Base-by-base conservation (phyloP, 2,797 vertebrate species). In the Acanthurus leucopareius region DNA sequence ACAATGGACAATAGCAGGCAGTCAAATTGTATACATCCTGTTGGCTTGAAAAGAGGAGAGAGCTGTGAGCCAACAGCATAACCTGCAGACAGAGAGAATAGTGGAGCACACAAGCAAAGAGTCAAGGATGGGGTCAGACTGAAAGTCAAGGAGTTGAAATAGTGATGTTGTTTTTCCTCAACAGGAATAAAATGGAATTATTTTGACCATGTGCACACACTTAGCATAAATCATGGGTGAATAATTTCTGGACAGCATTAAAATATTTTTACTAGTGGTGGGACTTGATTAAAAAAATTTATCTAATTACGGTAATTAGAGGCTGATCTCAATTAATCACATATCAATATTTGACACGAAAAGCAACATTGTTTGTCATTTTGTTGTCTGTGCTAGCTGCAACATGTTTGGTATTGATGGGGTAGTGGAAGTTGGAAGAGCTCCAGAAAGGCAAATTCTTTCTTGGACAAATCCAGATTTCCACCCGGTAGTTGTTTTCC, bases 1-100 rank as follows among this genome's bases (percentile, higher is more conserved):
- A 88, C 86, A 87, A 76, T 79, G 77, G 78, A 92, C 91, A 93
- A 93, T 89, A 49, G 70, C 77, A 73, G 79, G 54, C 69, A 78
- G 59, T 77, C 53, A n/a, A 15, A 45, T 3, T 57, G 56, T 84
- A 80, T 84, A 91, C 91, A 91, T 92, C 91, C 90, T 88, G 83
- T 64, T 78, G 82, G 73, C 62, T 52, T 3, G 25, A 22, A 52
- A 67, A 49, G 11, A 76, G 82, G 70, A 75, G 8, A 57, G 25
- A 54, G 72, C 28, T 49, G 5, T 48, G 64, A 64, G 69, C 74
- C 75, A 52, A 44, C 48, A 15, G 3, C 20, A 35, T 40, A 38
- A 72, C 66, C 75, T 83, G 71, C 59, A 61, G 70, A 69, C 42
- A 45, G 25, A 22, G 25, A 69, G 51, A 8, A 44, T 20, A 35